These are phyloP conservation scores for Strongylocentrotus purpuratus DNA, from an alignment of 35 echinoderm and acorn worm species.

Conservation along the genomic window DNA sequence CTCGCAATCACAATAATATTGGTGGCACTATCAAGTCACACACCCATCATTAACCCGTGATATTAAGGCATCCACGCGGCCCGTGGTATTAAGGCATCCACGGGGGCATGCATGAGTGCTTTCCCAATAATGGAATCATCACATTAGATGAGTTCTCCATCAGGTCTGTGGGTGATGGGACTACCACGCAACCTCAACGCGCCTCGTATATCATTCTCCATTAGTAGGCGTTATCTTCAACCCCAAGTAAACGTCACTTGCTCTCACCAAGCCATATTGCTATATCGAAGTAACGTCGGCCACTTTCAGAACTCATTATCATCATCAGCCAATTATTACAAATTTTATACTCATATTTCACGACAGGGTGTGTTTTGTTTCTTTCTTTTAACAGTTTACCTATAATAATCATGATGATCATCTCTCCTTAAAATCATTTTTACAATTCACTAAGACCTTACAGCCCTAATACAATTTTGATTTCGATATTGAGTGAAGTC, in stretches of 20 bases:
- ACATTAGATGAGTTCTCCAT: slow-evolving; percentile 4
- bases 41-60: slow-evolving; percentile 15
- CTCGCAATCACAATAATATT: neutral
- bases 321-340: neutral
- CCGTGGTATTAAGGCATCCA: neutral
- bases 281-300: neutral
- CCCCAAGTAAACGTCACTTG: neutral
- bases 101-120: neutral
- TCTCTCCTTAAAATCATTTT: neutral
- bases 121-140: slow-evolving; percentile 26
- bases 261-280: neutral
- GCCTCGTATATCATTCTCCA: neutral
- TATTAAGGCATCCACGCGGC: neutral
- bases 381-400: neutral
- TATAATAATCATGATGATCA: neutral
- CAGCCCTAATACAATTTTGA: neutral
- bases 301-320: neutral
- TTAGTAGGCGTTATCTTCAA: neutral
- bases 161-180: neutral
- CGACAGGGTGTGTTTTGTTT: neutral
- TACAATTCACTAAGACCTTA: neutral
- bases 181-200: neutral
- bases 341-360: neutral
- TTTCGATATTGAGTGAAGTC: neutral
- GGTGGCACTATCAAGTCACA: neutral